Percentiles rank a stretch among this genome's conserved stretches.
These are phyloP conservation scores for Alloplasta piceator DNA, from an alignment of 2,888 invertebrate genomes.

Conservation along the genomic window DNA sequence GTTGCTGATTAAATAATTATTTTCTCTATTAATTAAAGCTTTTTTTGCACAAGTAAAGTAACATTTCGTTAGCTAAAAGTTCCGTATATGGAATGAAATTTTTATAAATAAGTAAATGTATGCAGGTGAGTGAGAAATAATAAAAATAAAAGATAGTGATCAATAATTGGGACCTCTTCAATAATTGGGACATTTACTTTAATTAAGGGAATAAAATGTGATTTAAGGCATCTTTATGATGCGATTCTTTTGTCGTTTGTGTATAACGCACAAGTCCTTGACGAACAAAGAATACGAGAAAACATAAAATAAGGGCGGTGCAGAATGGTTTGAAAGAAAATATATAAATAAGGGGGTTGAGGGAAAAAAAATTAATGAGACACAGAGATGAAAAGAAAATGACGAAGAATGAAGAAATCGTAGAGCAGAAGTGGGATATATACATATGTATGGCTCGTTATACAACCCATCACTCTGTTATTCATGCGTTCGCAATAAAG, in stretches of 20 bases:
- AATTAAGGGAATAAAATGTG: too few relatives aligned
- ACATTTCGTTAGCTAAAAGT: too few relatives aligned
- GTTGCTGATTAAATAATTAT: too few relatives aligned
- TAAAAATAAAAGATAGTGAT: too few relatives aligned
- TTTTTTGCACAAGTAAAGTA: too few relatives aligned
- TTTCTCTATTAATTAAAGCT: too few relatives aligned
- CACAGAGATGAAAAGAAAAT: constrained; percentile 15
- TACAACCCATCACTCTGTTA: constrained; percentile 52
- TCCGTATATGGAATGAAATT: too few relatives aligned
- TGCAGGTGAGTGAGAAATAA: too few relatives aligned
- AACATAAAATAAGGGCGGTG: constrained; percentile 37
- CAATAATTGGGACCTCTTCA: too few relatives aligned
- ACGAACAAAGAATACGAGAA: constrained; percentile 11
- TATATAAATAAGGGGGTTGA: background rate
- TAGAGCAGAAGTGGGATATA: constrained; percentile 26
- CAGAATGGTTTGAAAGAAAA: constrained; percentile 29
- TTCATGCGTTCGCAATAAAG: constrained; percentile 65
- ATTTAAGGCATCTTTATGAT: too few relatives aligned
- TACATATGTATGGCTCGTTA: constrained; percentile 50
- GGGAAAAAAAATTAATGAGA: constrained; percentile 1
- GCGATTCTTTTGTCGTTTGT: background rate
- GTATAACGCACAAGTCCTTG: background rate
- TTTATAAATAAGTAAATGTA: too few relatives aligned
- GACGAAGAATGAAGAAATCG: constrained; percentile 38
- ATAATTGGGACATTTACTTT: too few relatives aligned